Base-by-base conservation (phyloP, 2,888 invertebrate species). In the Drosophila putrida region DNA sequence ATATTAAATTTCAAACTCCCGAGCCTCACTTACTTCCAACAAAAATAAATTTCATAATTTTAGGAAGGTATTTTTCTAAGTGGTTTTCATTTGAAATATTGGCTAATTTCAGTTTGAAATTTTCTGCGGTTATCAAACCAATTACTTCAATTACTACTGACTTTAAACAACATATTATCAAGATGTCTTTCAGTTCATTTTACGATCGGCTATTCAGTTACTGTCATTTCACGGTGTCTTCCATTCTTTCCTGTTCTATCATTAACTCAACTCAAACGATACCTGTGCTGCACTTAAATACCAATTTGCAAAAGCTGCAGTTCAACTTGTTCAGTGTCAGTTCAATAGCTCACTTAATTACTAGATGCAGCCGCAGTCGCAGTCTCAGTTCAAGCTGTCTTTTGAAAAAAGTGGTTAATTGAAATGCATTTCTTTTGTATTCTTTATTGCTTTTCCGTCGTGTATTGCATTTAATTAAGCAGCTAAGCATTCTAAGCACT, bases 381-480 rank as follows among this genome's bases (percentile, higher is more conserved):
- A 41, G 31, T 49, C 38, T 6, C 35, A 41, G 39, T 20, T 9
- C 4, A 6, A 41, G 41, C 20, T 10, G 20, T 41, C 20, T 20
- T 20, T 10, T 4, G 25, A 11, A 11, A 43, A 11, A 43, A 43
- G 57, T 8, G 41, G 36, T 76, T 80, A 71, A 82, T 80, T 82
- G 61, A 82, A 79, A 82, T 80, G 80, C 79, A 80, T 80, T 75
- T 65, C 77, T 67, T 75, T 71, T 50, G 62, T 60, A 20, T 65
- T 51, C 44, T 64, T 67, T 57, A 71, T 71, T 63, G 77, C 60
- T 27, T 38, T 43, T 47, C 36, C 54, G 35, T 49, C 43, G 58
- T 55, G 60, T 71, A 75, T 69, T 73, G 78, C 78, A 82, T 82
- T 78, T 75, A 82, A 78, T 78, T 82, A 78, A 78, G 75, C 70